These are phyloP conservation scores for Sinotaia quadrata DNA, from an alignment of 2,888 invertebrate genomes.

Conservation along the genomic window DNA sequence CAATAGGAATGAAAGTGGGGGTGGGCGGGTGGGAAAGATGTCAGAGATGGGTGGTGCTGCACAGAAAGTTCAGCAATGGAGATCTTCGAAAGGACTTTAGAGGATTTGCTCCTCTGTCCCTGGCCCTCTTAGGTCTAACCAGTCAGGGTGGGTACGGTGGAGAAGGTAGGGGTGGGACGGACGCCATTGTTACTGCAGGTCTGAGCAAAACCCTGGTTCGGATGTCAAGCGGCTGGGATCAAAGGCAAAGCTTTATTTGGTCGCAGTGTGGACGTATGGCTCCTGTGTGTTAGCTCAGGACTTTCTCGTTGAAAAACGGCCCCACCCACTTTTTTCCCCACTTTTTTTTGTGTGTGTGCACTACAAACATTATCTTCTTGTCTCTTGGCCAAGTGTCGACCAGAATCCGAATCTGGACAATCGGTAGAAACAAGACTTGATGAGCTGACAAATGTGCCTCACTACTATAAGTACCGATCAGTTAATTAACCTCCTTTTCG, in stretches of 20 bases:
- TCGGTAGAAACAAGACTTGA: too few species aligned
- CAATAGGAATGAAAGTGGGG: background rate
- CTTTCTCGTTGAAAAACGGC: background rate
- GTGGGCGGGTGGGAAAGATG: background rate
- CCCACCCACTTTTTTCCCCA: slow-evolving; percentile 10
- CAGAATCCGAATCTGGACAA: too few species aligned
- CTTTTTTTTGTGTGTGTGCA: too few species aligned
- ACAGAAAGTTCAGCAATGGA: background rate
- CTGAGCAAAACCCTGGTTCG: background rate
- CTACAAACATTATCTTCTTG: too few species aligned
- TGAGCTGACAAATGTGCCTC: too few species aligned
- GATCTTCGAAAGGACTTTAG: background rate
- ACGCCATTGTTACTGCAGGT: slow-evolving; percentile 3
- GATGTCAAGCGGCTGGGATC: background rate
- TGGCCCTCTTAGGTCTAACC: background rate
- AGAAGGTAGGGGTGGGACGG: background rate
- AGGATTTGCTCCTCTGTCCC: background rate
- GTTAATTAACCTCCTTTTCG: too few species aligned
- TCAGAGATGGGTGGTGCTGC: background rate
- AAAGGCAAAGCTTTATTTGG: background rate
- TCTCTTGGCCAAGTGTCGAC: too few species aligned
- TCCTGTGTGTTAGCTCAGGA: background rate
- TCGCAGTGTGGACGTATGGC: background rate
- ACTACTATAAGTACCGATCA: too few species aligned
- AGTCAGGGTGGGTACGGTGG: too few species aligned